phyloP scores from a whole-genome alignment of 2,113 vertebrate species.

The Oryzias melastigma region DNA sequence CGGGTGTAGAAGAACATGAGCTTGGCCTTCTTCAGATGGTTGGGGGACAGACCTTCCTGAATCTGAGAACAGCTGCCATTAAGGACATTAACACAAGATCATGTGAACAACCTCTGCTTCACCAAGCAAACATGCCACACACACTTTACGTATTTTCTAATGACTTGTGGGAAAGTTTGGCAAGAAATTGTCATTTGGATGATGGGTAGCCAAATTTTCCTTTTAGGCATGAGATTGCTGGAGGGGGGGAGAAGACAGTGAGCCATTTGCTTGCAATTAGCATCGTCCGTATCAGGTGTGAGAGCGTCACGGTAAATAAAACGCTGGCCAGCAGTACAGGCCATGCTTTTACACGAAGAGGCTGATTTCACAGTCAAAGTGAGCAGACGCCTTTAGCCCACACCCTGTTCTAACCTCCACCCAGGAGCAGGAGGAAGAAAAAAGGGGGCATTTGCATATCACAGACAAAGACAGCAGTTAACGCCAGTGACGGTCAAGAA shows the following conservation, averaged over 20 bases:
- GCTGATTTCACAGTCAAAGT: slow-evolving; percentile 79
- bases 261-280: slow-evolving; percentile 76
- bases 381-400: slow-evolving; percentile 72
- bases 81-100: slow-evolving; percentile 79
- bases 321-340: slow-evolving; percentile 61
- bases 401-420: slow-evolving; percentile 63
- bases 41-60: slow-evolving; percentile 97
- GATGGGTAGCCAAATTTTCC: slow-evolving; percentile 50
- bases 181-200: slow-evolving; percentile 33
- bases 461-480: slow-evolving; percentile 80
- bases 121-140: slow-evolving; percentile 21
- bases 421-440: slow-evolving; percentile 66
- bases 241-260: slow-evolving; percentile 35
- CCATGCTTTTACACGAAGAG: slow-evolving; percentile 75
- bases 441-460: slow-evolving; percentile 77
- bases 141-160: slow-evolving; percentile 9
- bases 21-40: slow-evolving; percentile 99
- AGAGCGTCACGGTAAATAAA: slow-evolving; percentile 77
- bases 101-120: slow-evolving; percentile 3
- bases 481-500: slow-evolving; percentile 71
- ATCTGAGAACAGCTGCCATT: slow-evolving; percentile 79
- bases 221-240: slow-evolving; percentile 33
- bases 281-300: slow-evolving; percentile 71
- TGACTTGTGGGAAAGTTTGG: slow-evolving; percentile 18
- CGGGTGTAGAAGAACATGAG: slow-evolving; percentile 99